phyloP scores from a whole-genome alignment of 2,888 invertebrate species.

The Thera britannica region DNA sequence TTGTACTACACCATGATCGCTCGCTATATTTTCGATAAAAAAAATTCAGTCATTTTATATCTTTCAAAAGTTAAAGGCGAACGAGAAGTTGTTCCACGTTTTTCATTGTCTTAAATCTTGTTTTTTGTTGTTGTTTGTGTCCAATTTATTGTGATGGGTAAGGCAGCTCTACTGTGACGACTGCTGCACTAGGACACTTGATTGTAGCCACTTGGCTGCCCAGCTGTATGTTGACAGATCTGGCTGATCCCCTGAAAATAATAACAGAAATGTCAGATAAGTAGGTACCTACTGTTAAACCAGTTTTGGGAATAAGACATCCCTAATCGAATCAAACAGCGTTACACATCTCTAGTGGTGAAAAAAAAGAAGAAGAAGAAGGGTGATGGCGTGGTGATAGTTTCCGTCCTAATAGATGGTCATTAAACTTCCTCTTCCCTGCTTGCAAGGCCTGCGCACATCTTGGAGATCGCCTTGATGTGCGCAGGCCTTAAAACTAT shows the following conservation, averaged over 20 bases:
- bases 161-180: conserved; percentile 55
- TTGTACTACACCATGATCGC: background rate
- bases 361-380: too few relatives aligned
- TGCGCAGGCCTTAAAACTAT: too few relatives aligned
- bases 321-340: too few relatives aligned
- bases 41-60: background rate
- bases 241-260: conserved; percentile 40
- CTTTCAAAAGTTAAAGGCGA: background rate
- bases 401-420: too few relatives aligned
- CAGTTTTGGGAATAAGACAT: too few relatives aligned
- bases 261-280: background rate
- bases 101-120: background rate
- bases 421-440: too few relatives aligned
- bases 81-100: background rate
- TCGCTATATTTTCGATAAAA: background rate
- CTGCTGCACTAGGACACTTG: conserved; percentile 42
- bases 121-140: background rate
- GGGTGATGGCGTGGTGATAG: too few relatives aligned
- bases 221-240: conserved; percentile 42
- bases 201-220: conserved; percentile 40
- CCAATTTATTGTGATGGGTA: conserved; percentile 4
- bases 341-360: too few relatives aligned
- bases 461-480: too few relatives aligned
- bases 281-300: too few relatives aligned
- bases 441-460: too few relatives aligned